Evolutionary conservation across 2,888 invertebrate genomes (phyloP).

Genomic region (Hemistola chrysoprasaria): DNA sequence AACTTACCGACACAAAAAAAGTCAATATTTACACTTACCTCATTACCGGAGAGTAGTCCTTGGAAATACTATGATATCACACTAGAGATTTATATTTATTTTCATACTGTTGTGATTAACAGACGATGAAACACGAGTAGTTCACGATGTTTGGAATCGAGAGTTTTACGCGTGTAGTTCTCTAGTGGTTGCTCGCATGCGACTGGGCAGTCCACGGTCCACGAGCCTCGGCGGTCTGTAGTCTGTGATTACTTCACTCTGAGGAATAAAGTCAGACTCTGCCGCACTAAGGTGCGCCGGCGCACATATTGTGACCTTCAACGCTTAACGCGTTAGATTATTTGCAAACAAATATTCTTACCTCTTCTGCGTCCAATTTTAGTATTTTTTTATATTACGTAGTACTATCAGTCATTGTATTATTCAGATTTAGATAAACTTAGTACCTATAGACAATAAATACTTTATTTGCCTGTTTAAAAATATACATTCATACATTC

Average conservation of each 20-base stretch:
- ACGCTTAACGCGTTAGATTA: slow-evolving; percentile 22
- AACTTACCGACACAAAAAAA: slow-evolving; percentile 13
- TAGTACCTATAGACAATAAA: no score
- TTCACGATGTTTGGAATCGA: no score
- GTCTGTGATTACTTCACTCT: background rate
- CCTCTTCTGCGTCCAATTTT: slow-evolving; percentile 13
- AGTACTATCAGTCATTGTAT: background rate
- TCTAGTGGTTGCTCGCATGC: slow-evolving; percentile 38
- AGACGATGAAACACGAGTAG: no score
- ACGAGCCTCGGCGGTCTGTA: background rate
- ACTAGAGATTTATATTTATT: background rate
- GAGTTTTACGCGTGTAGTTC: no score
- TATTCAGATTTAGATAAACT: background rate
- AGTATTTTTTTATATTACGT: background rate
- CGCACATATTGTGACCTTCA: slow-evolving; percentile 41
- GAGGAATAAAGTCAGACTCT: background rate
- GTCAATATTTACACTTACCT: slow-evolving; percentile 27
- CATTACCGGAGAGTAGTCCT: slow-evolving; percentile 9
- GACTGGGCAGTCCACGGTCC: slow-evolving; percentile 38
- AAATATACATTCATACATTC: no score
- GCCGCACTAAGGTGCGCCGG: slow-evolving; percentile 39
- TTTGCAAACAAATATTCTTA: slow-evolving; percentile 24
- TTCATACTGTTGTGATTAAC: slow-evolving; percentile 33
- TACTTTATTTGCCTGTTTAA: no score
- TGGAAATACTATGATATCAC: slow-evolving; percentile 9